Base-by-base conservation (phyloP, 2,113 vertebrate genomes). In the Oncorhynchus masou region DNA sequence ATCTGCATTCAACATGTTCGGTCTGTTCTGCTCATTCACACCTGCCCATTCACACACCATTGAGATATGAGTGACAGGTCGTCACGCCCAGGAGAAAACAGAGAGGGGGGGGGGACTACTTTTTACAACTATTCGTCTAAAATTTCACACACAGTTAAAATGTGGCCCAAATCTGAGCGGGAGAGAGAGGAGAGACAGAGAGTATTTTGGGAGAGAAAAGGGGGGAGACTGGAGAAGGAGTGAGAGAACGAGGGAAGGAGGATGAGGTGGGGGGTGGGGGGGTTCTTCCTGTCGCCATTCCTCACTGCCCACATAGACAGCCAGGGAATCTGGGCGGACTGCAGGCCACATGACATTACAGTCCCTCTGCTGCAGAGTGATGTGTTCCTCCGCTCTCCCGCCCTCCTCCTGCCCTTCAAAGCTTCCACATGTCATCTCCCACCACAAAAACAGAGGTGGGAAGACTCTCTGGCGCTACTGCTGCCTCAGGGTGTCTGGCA, bases 391-490 rank as follows among this genome's bases (percentile, higher is more conserved):
- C 74, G 87, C 88, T 88, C 82, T 86, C 78, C 70, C 71, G 72
- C 60, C 74, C 51, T 62, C 89, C 91, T 76, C 81, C 90, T 87
- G 89, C 92, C 91, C 93, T 94, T 94, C 93, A 94, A 95, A 94
- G 93, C 93, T 92, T 91, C 86, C 81, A 93, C 93, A 94, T 94
- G 93, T 94, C 93, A 94, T 94, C 93, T 94, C 92, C 88, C 84
- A 94, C 94, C 94, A 93, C 94, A 95, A 94, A 94, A 93, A 94
- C 93, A 94, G 94, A 95, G 94, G 94, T 94, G 94, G 94, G 92
- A 94, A 94, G 93, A 95, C 94, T 94, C 86, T 83, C 92, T 94
- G 94, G 94, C 94, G 94, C 94, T 95, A 91, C 91, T 79, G 92
- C 92, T 92, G 94, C 94, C 93, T 94, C 91, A 91, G 94, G 94